A percentile compares a stretch with the other conserved stretches of the same genome.
Evolutionary conservation across 2,113 vertebrate genomes (phyloP).

Genomic region (Carassius gibelio): DNA sequence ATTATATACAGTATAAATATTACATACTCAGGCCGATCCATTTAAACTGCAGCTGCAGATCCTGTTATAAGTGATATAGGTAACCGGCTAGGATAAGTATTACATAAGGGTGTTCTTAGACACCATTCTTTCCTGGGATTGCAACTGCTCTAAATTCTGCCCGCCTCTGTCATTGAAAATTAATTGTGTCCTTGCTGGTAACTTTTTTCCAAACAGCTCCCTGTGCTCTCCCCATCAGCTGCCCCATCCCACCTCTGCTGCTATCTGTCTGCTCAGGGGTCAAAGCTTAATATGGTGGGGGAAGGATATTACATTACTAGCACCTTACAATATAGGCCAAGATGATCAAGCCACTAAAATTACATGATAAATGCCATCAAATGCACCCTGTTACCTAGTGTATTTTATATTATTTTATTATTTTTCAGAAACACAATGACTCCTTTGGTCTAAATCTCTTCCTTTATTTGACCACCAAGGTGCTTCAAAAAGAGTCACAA

Average conservation of each 20-base stretch:
- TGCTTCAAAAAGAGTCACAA: no score
- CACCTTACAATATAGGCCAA: not conserved
- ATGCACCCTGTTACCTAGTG: not conserved
- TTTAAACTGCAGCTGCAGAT: not conserved
- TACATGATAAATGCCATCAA: not conserved
- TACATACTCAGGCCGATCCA: not conserved
- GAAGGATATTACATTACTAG: not conserved
- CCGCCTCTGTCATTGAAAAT: not conserved
- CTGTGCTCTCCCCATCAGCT: not conserved
- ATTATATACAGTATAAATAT: not conserved
- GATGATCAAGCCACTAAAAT: not conserved
- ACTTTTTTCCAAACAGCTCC: not conserved
- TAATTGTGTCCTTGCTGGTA: constrained; percentile 13
- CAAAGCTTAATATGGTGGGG: not conserved
- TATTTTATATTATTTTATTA: no score
- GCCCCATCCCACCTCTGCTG: constrained; percentile 10
- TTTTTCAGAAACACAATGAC: not conserved
- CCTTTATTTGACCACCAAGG: not conserved
- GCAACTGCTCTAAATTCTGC: not conserved
- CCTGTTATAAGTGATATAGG: not conserved
- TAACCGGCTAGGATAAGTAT: not conserved
- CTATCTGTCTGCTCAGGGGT: not conserved
- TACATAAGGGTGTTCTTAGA: not conserved
- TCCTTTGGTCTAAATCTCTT: not conserved
- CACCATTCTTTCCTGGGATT: not conserved